Conservation (phyloP, 2,113 vertebrate genomes). For the Onychostruthus taczanowskii region DNA sequence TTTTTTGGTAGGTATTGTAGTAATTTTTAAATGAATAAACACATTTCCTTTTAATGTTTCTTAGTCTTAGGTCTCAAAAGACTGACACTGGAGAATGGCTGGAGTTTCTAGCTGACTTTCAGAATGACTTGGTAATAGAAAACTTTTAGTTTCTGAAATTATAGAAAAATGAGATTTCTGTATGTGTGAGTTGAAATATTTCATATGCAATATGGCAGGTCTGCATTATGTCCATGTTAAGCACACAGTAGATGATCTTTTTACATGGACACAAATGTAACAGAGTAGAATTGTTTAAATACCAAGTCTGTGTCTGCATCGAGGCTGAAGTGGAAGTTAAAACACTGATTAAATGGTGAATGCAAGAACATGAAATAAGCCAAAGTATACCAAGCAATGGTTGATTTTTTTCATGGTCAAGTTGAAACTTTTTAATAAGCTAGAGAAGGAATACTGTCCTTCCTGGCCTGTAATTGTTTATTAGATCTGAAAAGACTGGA, state of each 20-base stretch:
- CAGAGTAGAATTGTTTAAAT: neutral
- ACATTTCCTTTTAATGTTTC: neutral
- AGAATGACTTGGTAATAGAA: neutral
- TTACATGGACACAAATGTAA: neutral
- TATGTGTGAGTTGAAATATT: neutral
- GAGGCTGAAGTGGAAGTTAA: neutral
- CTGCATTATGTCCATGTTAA: accelerated
- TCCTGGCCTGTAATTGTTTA: neutral
- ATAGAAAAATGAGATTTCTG: neutral
- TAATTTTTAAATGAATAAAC: neutral
- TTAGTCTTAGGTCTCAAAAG: neutral
- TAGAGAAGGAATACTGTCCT: neutral
- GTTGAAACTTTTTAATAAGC: neutral
- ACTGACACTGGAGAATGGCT: neutral
- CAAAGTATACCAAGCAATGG: neutral
- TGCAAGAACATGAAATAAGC: neutral
- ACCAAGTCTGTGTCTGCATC: neutral
- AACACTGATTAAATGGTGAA: neutral
- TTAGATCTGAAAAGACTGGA: neutral
- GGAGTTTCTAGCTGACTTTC: neutral
- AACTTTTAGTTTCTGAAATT: neutral
- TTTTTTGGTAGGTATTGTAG: neutral
- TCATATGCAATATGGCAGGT: neutral
- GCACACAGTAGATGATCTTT: neutral
- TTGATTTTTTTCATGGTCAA: neutral